phyloP scores from a whole-genome alignment of 2,888 invertebrate genomes.

The Patella pellucida region DNA sequence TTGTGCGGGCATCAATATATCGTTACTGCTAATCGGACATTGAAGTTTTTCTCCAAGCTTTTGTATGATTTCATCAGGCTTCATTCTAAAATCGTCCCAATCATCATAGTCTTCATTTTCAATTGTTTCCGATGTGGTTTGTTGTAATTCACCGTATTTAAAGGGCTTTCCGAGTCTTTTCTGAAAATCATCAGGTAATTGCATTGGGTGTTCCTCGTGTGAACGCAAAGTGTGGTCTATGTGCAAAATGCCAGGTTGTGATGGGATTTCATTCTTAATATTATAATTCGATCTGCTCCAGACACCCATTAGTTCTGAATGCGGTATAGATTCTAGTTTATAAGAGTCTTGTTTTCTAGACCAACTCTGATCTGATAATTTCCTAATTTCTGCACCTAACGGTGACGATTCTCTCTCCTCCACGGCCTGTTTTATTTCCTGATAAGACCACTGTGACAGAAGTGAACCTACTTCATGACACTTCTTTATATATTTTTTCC shows the following conservation, averaged over 20 bases:
- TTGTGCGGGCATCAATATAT: conserved; percentile 6
- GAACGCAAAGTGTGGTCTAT: background rate
- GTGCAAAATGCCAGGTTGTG: background rate
- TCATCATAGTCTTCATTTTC: conserved; percentile 40
- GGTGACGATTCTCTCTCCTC: background rate
- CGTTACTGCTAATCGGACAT: conserved; percentile 10
- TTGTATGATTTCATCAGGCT: conserved; percentile 54
- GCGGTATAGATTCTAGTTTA: background rate
- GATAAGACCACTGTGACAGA: conserved; percentile 37
- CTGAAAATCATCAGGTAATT: background rate
- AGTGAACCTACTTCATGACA: conserved; percentile 64
- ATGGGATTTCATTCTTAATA: background rate
- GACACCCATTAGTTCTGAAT: background rate
- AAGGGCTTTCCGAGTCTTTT: background rate
- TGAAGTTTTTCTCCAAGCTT: conserved; percentile 44
- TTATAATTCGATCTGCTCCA: background rate
- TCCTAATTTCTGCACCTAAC: background rate
- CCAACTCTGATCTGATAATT: background rate
- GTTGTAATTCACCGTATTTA: background rate
- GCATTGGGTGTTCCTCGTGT: background rate
- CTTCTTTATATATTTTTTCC: conserved; percentile 61
- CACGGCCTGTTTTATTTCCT: background rate
- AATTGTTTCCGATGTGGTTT: background rate
- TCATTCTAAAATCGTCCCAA: conserved; percentile 43
- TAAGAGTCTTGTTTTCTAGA: background rate